These are phyloP conservation scores for Dunckerocampus dactyliophorus DNA, from an alignment of 2,113 vertebrate genomes.

Conservation along the genomic window DNA sequence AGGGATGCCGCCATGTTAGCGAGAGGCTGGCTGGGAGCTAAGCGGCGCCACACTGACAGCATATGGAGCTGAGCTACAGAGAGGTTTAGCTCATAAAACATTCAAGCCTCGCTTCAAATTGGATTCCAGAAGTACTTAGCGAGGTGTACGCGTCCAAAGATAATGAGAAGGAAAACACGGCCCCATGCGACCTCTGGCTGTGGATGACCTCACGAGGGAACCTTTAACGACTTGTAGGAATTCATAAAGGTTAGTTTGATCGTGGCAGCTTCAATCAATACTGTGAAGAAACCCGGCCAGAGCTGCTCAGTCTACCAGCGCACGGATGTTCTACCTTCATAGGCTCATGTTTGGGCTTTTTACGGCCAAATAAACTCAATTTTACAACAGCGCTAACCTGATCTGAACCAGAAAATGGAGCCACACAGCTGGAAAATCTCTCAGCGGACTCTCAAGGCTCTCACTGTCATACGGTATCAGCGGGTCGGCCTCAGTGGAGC, in stretches of 20 bases:
- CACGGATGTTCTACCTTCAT: slow-evolving; percentile 36
- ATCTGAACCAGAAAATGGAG: slow-evolving; percentile 68
- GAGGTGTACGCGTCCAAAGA: slow-evolving; percentile 18
- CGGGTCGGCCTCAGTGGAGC: slow-evolving; percentile 29
- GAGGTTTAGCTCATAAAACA: slow-evolving; percentile 61
- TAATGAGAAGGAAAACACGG: slow-evolving; percentile 36
- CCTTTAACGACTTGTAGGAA: no score
- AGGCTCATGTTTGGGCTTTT: slow-evolving; percentile 56
- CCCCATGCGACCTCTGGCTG: background rate
- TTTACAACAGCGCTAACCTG: slow-evolving; percentile 59
- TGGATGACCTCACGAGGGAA: background rate
- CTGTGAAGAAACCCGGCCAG: slow-evolving; percentile 5
- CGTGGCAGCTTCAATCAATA: slow-evolving; percentile 23
- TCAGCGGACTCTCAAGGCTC: slow-evolving; percentile 33
- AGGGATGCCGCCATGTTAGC: slow-evolving; percentile 41
- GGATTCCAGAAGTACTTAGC: slow-evolving; percentile 53
- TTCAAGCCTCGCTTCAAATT: slow-evolving; percentile 50
- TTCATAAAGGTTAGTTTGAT: background rate
- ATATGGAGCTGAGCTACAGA: slow-evolving; percentile 39
- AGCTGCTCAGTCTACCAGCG: slow-evolving; percentile 26
- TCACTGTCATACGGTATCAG: slow-evolving; percentile 26
- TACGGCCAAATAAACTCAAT: slow-evolving; percentile 64
- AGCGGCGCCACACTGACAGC: slow-evolving; percentile 38
- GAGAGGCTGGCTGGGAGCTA: slow-evolving; percentile 47
- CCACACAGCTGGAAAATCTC: slow-evolving; percentile 58